Conservation (phyloP, 2,888 invertebrate species). For the Hipparchia sbordonii region DNA sequence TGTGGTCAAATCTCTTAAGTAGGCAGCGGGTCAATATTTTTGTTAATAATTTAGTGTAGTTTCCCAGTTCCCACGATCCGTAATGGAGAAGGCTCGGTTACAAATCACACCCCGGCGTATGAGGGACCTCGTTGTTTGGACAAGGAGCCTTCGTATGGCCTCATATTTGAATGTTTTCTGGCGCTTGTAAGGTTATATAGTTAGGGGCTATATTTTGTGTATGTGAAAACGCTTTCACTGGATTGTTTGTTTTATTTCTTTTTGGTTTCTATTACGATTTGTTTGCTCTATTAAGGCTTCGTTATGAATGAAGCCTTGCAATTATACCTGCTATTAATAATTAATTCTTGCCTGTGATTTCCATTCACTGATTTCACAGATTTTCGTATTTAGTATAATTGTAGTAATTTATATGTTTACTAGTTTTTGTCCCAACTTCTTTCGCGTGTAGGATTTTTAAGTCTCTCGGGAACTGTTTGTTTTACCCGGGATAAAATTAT, state of each 20-base stretch:
- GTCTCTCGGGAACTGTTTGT: too few species aligned
- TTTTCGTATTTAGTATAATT: not conserved
- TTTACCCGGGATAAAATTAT: too few species aligned
- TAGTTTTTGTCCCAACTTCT: too few species aligned
- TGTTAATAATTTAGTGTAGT: constrained; percentile 79
- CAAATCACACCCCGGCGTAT: constrained; percentile 65
- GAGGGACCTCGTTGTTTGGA: constrained; percentile 56
- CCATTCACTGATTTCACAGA: too few species aligned
- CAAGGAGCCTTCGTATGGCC: constrained; percentile 44
- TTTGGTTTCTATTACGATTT: constrained; percentile 17
- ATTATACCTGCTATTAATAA: not conserved
- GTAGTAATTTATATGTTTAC: not conserved
- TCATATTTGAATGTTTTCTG: constrained; percentile 32
- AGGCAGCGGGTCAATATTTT: constrained; percentile 81
- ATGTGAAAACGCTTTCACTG: constrained; percentile 26
- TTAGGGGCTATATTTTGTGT: constrained; percentile 10
- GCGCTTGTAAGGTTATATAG: constrained; percentile 18
- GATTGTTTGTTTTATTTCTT: constrained; percentile 11
- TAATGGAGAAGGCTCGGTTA: constrained; percentile 68
- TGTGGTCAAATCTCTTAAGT: constrained; percentile 81
- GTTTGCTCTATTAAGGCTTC: not conserved
- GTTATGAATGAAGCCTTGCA: constrained; percentile 3
- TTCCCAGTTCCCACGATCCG: constrained; percentile 79
- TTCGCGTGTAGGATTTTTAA: too few species aligned
- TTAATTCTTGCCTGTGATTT: too few species aligned